Conservation (phyloP, 2,888 invertebrate species). For the Pollenia griseotomentosa region DNA sequence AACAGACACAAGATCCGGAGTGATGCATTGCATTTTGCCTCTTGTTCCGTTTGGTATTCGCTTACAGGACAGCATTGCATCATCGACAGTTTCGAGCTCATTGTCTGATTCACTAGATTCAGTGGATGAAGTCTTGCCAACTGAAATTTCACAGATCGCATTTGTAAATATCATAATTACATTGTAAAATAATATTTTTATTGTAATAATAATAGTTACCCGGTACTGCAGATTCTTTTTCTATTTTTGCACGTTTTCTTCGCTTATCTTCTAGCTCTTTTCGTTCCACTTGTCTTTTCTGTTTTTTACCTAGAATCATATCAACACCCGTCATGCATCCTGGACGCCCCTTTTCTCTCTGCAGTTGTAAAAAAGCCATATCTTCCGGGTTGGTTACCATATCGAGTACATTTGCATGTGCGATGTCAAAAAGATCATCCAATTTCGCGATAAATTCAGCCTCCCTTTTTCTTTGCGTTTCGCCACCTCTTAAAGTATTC, state of each 20-base stretch:
- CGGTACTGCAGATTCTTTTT: background rate
- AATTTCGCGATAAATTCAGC: too few relatives aligned
- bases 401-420: too few relatives aligned
- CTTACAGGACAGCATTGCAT: background rate
- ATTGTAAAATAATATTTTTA: slow-evolving; percentile 12
- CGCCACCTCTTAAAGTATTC: too few relatives aligned
- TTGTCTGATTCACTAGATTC: slow-evolving; percentile 15
- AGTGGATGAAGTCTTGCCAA: background rate
- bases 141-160: background rate
- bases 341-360: slow-evolving; percentile 1
- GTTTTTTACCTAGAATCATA: slow-evolving; percentile 4
- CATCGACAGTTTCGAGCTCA: slow-evolving; percentile 9
- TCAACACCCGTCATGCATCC: too few relatives aligned
- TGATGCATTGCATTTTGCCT: slow-evolving; percentile 9
- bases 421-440: too few relatives aligned
- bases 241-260: background rate
- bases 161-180: background rate
- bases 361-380: too few relatives aligned
- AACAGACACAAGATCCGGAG: background rate
- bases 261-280: background rate
- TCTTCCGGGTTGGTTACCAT: too few relatives aligned
- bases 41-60: background rate
- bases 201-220: slow-evolving; percentile 22
- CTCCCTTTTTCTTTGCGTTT: too few relatives aligned
- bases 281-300: slow-evolving; percentile 1